Conservation (phyloP, 23 tunicate genomes). For the Clavelina lepadiformis region DNA sequence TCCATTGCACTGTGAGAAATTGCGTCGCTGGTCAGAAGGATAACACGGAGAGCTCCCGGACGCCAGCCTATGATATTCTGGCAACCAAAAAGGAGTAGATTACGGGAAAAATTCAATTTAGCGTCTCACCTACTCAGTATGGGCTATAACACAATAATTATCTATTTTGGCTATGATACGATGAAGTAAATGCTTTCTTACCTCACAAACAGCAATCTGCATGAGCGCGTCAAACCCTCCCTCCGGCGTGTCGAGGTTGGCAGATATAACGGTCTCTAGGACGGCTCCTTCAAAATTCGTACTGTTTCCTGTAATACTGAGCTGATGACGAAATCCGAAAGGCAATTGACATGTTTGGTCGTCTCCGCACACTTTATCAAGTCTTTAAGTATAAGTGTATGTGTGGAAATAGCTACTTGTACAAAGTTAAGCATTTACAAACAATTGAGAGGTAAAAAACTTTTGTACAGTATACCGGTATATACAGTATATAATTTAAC, state of each 20-base stretch:
- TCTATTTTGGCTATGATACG: too few species aligned
- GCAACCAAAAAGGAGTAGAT: not conserved
- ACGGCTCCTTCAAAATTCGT: constrained; percentile 28
- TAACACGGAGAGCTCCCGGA: constrained; percentile 31
- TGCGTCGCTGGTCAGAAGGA: constrained; percentile 63
- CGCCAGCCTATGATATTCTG: constrained; percentile 55
- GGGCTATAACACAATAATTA: too few species aligned
- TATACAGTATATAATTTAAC: too few species aligned
- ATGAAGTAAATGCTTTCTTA: too few species aligned
- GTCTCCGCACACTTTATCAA: not conserved
- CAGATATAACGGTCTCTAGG: constrained; percentile 34
- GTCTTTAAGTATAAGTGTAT: not conserved
- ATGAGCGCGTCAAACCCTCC: constrained; percentile 77
- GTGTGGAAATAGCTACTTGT: too few species aligned
- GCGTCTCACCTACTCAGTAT: too few species aligned
- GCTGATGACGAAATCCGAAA: constrained; percentile 69
- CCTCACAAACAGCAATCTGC: constrained; percentile 75
- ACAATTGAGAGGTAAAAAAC: too few species aligned
- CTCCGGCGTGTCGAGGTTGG: constrained; percentile 66
- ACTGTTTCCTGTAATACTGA: constrained; percentile 30
- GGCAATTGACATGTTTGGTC: constrained; percentile 34
- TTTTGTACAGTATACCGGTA: too few species aligned
- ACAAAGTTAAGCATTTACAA: too few species aligned
- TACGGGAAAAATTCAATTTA: too few species aligned
- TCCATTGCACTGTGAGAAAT: constrained; percentile 66